Conservation (phyloP, 1,140 invertebrate genomes). For the Hesperophylax magnus region DNA sequence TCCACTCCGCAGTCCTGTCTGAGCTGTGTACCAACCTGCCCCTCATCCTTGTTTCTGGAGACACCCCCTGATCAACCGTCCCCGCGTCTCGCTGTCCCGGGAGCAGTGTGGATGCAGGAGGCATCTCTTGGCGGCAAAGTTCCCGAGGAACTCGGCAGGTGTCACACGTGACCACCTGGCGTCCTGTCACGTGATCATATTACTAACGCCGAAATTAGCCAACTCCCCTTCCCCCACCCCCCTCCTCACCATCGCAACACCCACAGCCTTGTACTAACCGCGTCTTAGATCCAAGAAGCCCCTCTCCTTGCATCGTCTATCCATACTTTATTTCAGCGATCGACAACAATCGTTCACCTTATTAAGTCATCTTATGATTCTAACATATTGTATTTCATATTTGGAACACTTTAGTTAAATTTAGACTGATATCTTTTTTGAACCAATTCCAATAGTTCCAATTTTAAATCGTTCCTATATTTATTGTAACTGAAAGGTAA, state of each 20-base stretch:
- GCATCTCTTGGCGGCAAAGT: constrained; percentile 26
- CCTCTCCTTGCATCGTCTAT: constrained; percentile 9
- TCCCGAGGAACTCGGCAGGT: constrained; percentile 48
- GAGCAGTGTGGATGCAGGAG: background rate
- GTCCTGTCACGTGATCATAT: constrained; percentile 52
- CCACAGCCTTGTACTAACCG: background rate
- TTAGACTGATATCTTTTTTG: too few species aligned
- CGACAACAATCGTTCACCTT: too few species aligned
- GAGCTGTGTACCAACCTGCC: background rate
- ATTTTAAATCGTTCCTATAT: too few species aligned
- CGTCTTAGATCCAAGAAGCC: background rate
- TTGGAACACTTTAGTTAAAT: too few species aligned
- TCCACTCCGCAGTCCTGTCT: background rate
- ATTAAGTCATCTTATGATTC: too few species aligned
- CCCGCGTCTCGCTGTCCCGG: background rate
- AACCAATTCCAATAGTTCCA: too few species aligned
- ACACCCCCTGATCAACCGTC: background rate
- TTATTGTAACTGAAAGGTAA: too few species aligned
- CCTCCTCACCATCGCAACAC: background rate
- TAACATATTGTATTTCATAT: too few species aligned
- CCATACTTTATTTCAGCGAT: too few species aligned
- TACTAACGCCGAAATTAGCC: constrained; percentile 55
- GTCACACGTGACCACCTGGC: constrained; percentile 55
- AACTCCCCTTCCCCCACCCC: background rate
- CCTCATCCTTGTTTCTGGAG: background rate